phyloP scores from a whole-genome alignment of 2,797 vertebrate species.

The Chloroceryle amazona region DNA sequence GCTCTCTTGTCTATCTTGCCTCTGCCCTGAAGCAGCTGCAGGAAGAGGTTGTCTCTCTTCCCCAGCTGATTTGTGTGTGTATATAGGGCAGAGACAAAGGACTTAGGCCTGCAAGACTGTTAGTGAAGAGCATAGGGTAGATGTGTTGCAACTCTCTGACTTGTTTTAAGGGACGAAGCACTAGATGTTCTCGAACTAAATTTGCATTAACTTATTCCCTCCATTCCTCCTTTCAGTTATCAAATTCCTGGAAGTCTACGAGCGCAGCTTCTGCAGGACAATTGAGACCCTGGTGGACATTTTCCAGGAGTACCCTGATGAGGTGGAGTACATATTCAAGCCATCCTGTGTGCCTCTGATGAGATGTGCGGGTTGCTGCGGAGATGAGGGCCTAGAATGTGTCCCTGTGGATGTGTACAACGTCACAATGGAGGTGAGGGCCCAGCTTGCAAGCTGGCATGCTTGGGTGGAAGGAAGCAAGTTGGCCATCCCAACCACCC shows the following conservation, averaged over 20 bases:
- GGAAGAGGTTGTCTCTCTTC: neutral
- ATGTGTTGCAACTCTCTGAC: constrained; percentile 43
- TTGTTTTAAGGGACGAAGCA: neutral
- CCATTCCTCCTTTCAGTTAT: constrained; percentile 85
- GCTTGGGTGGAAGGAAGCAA: neutral
- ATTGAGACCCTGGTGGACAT: constrained; percentile 97
- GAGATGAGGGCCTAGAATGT: constrained; percentile 93
- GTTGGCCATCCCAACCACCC: neutral
- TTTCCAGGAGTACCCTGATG: constrained; percentile 95
- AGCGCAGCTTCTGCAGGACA: constrained; percentile 92
- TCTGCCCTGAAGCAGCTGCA: neutral
- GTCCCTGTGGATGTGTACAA: constrained; percentile 90
- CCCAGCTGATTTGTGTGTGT: neutral
- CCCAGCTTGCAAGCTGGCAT: neutral
- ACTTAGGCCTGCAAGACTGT: neutral
- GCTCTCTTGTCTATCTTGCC: neutral
- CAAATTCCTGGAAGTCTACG: constrained; percentile 93
- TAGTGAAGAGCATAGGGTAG: constrained; percentile 17
- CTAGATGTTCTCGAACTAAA: neutral
- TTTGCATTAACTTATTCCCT: constrained; percentile 58
- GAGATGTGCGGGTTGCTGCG: constrained; percentile 96
- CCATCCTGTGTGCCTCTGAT: constrained; percentile 95
- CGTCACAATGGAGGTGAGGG: constrained; percentile 92
- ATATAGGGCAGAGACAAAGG: neutral
- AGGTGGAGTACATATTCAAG: constrained; percentile 96